Evolutionary conservation across 2,797 vertebrate species (phyloP).

Genomic region (Sarcoramphus papa): DNA sequence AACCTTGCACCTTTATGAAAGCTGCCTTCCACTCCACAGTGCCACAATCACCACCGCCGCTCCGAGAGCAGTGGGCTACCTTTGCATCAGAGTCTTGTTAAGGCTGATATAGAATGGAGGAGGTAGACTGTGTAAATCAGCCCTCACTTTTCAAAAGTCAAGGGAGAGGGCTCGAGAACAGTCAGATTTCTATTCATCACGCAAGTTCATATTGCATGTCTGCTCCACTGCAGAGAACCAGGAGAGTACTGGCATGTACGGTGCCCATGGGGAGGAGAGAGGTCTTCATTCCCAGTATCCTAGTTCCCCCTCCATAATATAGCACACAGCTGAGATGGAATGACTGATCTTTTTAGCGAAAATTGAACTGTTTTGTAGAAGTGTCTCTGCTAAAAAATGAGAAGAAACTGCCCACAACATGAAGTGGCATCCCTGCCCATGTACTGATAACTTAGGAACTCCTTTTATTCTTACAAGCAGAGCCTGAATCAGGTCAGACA

Average conservation of each 20-base stretch:
- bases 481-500: neutral
- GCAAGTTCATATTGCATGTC: neutral
- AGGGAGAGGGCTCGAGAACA: neutral
- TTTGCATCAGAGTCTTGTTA: neutral
- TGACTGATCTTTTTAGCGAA: neutral
- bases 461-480: neutral
- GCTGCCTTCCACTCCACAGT: neutral
- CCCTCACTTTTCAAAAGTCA: neutral
- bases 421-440: neutral
- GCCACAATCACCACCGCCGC: neutral
- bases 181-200: neutral
- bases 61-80: neutral
- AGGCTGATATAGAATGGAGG: neutral
- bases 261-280: neutral
- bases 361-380: neutral
- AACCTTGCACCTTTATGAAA: neutral
- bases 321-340: neutral
- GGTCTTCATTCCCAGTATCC: neutral
- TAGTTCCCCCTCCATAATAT: fast-evolving
- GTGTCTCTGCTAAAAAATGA: neutral
- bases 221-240: neutral
- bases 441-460: neutral
- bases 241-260: fast-evolving
- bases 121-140: neutral
- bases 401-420: neutral